Evolutionary conservation across 2,113 vertebrate species (phyloP).

Genomic region (Gracilinanus agilis): DNA sequence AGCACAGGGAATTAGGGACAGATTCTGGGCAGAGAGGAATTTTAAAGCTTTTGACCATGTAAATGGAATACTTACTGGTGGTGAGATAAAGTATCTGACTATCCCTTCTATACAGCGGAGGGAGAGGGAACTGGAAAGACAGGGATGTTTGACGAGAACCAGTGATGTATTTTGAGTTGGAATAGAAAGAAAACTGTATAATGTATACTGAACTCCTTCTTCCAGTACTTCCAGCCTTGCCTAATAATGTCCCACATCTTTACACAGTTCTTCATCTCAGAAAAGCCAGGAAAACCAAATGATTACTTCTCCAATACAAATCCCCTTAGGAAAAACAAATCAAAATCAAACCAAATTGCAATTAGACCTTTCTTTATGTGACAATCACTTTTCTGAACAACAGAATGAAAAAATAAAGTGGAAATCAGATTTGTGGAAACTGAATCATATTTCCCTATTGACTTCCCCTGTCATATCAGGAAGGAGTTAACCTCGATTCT

Average conservation of each 20-base stretch:
- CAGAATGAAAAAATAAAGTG: background rate
- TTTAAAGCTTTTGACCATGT: background rate
- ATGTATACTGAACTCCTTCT: background rate
- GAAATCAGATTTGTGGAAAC: background rate
- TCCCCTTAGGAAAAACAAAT: background rate
- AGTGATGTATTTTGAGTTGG: background rate
- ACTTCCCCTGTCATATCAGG: background rate
- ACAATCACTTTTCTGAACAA: background rate
- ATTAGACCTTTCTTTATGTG: background rate
- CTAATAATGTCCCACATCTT: background rate
- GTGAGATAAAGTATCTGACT: background rate
- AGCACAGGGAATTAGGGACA: background rate
- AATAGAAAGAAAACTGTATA: background rate
- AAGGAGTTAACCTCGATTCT: background rate
- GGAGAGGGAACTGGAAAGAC: background rate
- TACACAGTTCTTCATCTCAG: background rate
- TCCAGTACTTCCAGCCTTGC: background rate
- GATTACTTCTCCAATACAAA: background rate
- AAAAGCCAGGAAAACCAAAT: background rate
- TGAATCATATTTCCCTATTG: background rate
- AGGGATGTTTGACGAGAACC: background rate
- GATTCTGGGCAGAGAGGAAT: background rate
- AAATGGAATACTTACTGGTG: background rate
- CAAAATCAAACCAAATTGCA: background rate
- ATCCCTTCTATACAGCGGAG: background rate